These are phyloP conservation scores for Paraescarpia echinospica DNA, from an alignment of 1,140 invertebrate species.

Conservation along the genomic window DNA sequence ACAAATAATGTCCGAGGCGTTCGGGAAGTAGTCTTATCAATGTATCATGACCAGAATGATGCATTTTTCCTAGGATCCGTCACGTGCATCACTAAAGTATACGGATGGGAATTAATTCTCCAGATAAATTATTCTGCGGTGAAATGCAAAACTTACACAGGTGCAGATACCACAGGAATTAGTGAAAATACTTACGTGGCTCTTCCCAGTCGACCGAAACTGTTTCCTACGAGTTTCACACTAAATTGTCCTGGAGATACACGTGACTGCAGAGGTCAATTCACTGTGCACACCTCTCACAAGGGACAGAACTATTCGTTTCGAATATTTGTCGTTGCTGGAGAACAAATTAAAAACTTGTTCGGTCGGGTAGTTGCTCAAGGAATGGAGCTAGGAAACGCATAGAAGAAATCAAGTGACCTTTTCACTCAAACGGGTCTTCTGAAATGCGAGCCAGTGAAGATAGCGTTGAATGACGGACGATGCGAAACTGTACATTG, in stretches of 20 bases:
- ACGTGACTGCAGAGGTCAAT: background rate
- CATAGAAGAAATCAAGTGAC: background rate
- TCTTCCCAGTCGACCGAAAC: background rate
- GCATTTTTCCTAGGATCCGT: background rate
- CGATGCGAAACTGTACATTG: conserved; percentile 22
- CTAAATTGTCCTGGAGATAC: background rate
- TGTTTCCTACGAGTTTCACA: background rate
- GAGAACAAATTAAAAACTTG: background rate
- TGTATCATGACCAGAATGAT: background rate
- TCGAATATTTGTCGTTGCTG: background rate
- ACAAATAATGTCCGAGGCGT: background rate
- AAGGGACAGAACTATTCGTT: no score
- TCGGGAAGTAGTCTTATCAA: background rate
- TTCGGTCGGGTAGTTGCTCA: background rate
- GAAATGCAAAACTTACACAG: background rate
- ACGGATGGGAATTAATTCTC: background rate
- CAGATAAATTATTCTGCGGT: background rate
- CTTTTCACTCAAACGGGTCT: background rate
- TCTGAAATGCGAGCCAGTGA: conserved; percentile 13
- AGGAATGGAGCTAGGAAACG: background rate
- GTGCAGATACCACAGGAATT: background rate
- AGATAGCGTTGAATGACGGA: conserved; percentile 34
- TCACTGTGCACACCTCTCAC: background rate
- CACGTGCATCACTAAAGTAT: background rate
- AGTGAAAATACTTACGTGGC: background rate